Evolutionary conservation across 2,113 vertebrate genomes (phyloP).

Genomic region (Xiphias gladius): DNA sequence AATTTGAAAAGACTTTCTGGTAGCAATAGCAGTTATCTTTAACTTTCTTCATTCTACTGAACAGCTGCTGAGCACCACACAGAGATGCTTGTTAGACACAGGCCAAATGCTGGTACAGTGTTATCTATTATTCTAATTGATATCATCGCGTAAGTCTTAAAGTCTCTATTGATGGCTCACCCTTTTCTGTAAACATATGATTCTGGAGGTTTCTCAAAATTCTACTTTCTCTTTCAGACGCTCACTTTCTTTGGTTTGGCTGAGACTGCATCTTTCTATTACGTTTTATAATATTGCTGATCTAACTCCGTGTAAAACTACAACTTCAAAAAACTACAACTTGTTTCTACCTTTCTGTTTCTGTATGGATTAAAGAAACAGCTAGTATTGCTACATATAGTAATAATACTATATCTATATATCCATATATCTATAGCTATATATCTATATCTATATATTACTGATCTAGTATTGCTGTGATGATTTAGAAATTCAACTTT

Average conservation of each 20-base stretch:
- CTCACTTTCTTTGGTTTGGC: not conserved
- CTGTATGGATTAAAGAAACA: too few relatives aligned
- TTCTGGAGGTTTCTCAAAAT: not conserved
- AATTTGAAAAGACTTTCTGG: slow-evolving; percentile 60
- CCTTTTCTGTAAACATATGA: not conserved
- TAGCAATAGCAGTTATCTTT: slow-evolving; percentile 49
- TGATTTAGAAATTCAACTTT: too few relatives aligned
- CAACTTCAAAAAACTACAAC: too few relatives aligned
- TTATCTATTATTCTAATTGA: slow-evolving; percentile 23
- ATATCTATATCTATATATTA: not conserved
- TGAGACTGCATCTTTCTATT: not conserved
- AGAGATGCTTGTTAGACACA: slow-evolving; percentile 2
- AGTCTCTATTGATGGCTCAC: not conserved
- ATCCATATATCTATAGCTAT: too few relatives aligned
- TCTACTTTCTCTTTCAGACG: not conserved
- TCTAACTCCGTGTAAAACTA: too few relatives aligned
- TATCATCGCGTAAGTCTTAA: not conserved
- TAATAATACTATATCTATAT: too few relatives aligned
- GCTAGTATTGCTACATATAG: too few relatives aligned
- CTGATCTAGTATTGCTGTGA: not conserved
- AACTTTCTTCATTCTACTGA: slow-evolving; percentile 29
- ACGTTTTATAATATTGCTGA: not conserved
- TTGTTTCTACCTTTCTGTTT: too few relatives aligned
- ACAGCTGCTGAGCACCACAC: slow-evolving; percentile 31
- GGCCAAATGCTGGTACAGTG: not conserved